These are phyloP conservation scores for Mionectes olivaceus DNA, from an alignment of 2,797 vertebrate species.

Conservation along the genomic window DNA sequence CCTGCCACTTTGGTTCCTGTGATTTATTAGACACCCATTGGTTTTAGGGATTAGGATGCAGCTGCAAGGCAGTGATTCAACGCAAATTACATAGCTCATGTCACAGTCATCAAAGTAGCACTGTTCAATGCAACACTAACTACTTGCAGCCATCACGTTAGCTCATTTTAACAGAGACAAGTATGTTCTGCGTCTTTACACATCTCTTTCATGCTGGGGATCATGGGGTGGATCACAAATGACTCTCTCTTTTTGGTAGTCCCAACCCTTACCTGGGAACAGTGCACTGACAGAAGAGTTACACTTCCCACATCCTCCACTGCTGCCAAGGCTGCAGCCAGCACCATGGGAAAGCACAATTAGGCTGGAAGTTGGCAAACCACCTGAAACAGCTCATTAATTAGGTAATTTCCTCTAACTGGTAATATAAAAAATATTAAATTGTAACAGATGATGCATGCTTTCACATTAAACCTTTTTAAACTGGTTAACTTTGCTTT, in stretches of 20 bases:
- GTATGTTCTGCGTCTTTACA: background rate
- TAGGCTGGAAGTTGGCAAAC: background rate
- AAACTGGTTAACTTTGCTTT: background rate
- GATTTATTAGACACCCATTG: background rate
- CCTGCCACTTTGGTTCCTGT: background rate
- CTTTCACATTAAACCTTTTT: background rate
- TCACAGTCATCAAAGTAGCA: background rate
- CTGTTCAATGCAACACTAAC: background rate
- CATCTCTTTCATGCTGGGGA: background rate
- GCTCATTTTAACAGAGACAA: background rate
- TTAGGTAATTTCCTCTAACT: background rate
- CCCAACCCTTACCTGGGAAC: background rate
- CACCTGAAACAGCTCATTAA: accelerated
- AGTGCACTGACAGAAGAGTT: background rate
- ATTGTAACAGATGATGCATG: background rate
- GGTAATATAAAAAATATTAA: background rate
- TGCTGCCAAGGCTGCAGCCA: background rate
- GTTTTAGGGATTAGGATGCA: background rate
- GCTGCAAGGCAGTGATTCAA: background rate
- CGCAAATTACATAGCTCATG: background rate
- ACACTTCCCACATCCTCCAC: accelerated
- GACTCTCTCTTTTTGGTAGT: background rate
- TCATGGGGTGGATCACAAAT: background rate
- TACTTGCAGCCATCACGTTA: background rate
- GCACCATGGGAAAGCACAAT: background rate